Evolutionary conservation across 2,797 vertebrate species (phyloP).

Genomic region (Pelochelys cantorii): DNA sequence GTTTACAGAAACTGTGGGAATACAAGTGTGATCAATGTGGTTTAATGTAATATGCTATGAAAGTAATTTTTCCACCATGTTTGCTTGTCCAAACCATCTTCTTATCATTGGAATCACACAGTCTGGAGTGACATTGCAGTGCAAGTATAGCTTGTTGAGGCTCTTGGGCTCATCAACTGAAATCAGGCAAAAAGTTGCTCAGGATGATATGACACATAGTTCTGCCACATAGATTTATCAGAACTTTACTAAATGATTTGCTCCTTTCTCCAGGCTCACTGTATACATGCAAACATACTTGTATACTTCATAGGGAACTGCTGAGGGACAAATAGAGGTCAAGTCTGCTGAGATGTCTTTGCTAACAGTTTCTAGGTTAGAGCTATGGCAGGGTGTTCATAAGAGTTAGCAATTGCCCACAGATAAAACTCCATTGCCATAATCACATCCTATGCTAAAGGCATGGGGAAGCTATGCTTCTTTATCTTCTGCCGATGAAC

Average conservation of each 20-base stretch:
- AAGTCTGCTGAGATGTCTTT: not conserved
- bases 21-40: not conserved
- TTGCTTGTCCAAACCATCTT: conserved; percentile 53
- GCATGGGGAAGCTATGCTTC: not conserved
- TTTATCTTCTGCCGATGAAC: not conserved
- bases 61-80: conserved; percentile 18
- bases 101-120: not conserved
- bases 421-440: not conserved
- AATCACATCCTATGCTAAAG: not conserved
- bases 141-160: not conserved
- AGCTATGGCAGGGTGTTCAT: not conserved
- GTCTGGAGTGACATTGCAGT: conserved; percentile 8
- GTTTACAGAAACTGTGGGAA: not conserved
- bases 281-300: conserved; percentile 3
- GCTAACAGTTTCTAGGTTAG: not conserved
- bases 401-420: not conserved
- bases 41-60: not conserved
- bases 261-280: not conserved
- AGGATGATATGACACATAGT: not conserved
- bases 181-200: conserved; percentile 1
- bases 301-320: not conserved
- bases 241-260: not conserved
- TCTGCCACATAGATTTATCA: not conserved
- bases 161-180: not conserved
- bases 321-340: not conserved